phyloP scores from a whole-genome alignment of 2,888 invertebrate species.

The Strigamia transsilvanica region DNA sequence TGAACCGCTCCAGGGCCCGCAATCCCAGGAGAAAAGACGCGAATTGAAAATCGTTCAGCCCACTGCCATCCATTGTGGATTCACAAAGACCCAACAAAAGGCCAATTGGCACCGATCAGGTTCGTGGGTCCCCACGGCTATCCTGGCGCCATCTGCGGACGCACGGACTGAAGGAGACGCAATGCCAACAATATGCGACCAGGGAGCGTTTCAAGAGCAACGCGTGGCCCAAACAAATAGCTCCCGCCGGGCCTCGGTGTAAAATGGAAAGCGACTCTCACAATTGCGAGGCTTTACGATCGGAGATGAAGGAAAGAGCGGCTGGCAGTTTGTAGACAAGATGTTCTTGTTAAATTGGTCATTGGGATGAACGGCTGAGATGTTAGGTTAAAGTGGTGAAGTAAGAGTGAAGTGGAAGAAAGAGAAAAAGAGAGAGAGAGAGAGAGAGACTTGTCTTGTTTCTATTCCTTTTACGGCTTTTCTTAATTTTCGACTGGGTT shows the following conservation, averaged over 20 bases:
- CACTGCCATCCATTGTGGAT: conserved; percentile 49
- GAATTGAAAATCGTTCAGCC: conserved; percentile 49
- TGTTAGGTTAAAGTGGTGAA: conserved; percentile 17
- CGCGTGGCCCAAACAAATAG: conserved; percentile 28
- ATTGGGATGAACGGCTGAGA: conserved; percentile 15
- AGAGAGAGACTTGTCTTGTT: conserved; percentile 12
- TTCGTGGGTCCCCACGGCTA: conserved; percentile 21
- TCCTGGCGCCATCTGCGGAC: conserved; percentile 36
- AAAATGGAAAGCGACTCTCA: conserved; percentile 10
- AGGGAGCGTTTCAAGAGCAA: conserved; percentile 22
- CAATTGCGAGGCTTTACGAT: conserved; percentile 26
- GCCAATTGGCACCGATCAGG: conserved; percentile 43
- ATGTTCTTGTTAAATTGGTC: conserved; percentile 26
- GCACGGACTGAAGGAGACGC: conserved; percentile 16
- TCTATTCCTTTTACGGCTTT: conserved; percentile 10
- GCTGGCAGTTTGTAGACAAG: conserved; percentile 26
- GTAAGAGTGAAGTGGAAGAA: neutral
- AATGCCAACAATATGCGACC: conserved; percentile 15
- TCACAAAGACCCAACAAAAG: conserved; percentile 48
- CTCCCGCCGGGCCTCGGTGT: conserved; percentile 11
- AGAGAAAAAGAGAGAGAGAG: no score
- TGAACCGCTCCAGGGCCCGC: conserved; percentile 27
- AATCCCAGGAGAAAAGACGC: conserved; percentile 35
- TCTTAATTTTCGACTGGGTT: conserved; percentile 41
- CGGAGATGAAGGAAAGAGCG: conserved; percentile 30